Evolutionary conservation across 2,888 invertebrate species (phyloP), one percentile per base, ranked within the genome.

Genomic region (Laothoe populi): DNA sequence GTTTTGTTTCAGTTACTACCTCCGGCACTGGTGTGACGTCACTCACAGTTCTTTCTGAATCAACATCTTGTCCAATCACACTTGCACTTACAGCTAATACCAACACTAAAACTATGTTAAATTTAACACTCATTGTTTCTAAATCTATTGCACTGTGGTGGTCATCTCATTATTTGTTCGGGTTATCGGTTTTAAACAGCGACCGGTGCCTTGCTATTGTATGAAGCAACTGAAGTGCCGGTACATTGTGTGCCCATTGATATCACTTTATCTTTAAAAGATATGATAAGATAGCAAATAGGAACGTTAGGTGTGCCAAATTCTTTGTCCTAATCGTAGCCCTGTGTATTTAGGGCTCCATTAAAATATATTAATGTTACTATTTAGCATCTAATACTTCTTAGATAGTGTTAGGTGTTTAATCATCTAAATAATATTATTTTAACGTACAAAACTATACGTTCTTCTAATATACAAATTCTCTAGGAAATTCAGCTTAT

Each of bases 261-360:
- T 90, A 88, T 80, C 77, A 73, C 69, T 78, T 90, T 92, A 92
- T 92, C 92, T 81, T 73, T 69, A 69, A 66, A 71, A 85, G 85
- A 86, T 84, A 84, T 83, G 92, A 92, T 92, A 92, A 91, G 92
- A 92, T 92, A 91, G 79, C 73, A 85, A 91, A 90, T 88, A 90
- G 88, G 89, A 85, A 81, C 90, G 87, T 82, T 89, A 83, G 92
- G 91, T 87, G 92, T 87, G 92, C 92, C 92, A 90, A 92, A 92
- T 92, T 92, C 90, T 91, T 90, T 89, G 90, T 89, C 83, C 86
- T 88, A 85, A 91, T 87, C 87, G 73, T 65, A 77, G 82, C 78
- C 79, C 82, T 81, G 67, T 73, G 68, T 74, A 71, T 75, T 75
- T 74, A 70, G 68, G 75, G 66, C 64, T 64, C 35, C 44, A 38